phyloP scores from a whole-genome alignment of 2,113 vertebrate genomes.

The Anseranas semipalmata region DNA sequence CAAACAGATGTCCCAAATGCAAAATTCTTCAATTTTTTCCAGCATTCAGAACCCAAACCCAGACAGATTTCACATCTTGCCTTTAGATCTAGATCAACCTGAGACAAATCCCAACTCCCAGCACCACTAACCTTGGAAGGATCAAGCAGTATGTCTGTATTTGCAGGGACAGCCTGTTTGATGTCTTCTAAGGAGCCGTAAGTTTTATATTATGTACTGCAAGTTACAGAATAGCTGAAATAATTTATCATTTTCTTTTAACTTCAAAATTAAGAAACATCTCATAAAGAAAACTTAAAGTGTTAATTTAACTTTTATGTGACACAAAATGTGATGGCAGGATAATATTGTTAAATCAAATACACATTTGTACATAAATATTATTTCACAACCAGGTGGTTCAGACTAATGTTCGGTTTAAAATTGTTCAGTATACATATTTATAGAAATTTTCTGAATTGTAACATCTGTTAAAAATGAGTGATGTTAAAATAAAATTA shows the following conservation, averaged over 20 bases:
- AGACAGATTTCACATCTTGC: not conserved
- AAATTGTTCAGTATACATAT: slow-evolving; percentile 44
- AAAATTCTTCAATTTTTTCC: not conserved
- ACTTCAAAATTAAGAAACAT: not conserved
- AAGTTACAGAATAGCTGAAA: not conserved
- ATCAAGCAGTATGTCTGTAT: not conserved
- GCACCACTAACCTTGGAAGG: not conserved
- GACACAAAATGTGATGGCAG: slow-evolving; percentile 24
- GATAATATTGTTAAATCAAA: slow-evolving; percentile 52
- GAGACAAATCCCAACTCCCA: not conserved
- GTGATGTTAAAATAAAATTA: slow-evolving; percentile 59
- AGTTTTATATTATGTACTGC: not conserved
- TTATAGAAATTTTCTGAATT: slow-evolving; percentile 57
- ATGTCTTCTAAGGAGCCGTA: not conserved
- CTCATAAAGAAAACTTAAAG: slow-evolving; percentile 13
- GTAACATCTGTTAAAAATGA: slow-evolving; percentile 63
- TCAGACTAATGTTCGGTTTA: slow-evolving; percentile 43
- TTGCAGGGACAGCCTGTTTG: not conserved
- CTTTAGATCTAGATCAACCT: not conserved
- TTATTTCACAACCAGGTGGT: slow-evolving; percentile 47
- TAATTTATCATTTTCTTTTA: not conserved
- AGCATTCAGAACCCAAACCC: not conserved
- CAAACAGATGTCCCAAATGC: not conserved
- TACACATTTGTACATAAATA: slow-evolving; percentile 44
- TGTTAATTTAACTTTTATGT: slow-evolving; percentile 37